Percentiles rank a stretch among this genome's conserved stretches.
These are phyloP conservation scores for Microtus montanus DNA, from an alignment of 2,113 vertebrate genomes.

Conservation along the genomic window DNA sequence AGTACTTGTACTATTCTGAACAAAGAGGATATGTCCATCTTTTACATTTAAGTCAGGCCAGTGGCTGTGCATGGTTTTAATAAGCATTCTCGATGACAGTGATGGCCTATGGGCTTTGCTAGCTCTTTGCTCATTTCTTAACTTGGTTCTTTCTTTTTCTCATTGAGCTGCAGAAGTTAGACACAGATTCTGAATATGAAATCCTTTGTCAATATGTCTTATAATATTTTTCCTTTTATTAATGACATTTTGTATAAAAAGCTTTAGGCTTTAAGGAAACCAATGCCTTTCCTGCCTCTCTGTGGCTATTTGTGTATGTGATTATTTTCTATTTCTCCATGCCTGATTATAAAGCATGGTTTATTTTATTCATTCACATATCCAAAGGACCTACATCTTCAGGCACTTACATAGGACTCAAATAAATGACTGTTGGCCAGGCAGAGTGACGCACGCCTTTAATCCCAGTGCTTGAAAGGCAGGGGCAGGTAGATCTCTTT, in stretches of 20 bases:
- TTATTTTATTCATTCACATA: neutral
- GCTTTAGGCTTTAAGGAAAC: conserved; percentile 39
- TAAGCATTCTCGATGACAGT: neutral
- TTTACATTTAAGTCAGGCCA: neutral
- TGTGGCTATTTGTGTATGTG: neutral
- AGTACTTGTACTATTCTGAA: neutral
- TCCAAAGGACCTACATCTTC: neutral
- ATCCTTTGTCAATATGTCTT: neutral
- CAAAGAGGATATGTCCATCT: neutral
- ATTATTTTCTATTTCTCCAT: neutral
- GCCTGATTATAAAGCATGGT: neutral
- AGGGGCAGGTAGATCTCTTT: neutral
- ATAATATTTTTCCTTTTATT: conserved; percentile 47
- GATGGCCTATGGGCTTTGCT: neutral
- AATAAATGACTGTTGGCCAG: neutral
- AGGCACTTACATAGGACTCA: neutral
- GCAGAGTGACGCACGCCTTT: neutral
- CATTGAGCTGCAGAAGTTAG: neutral
- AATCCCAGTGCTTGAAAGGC: neutral
- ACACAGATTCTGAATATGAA: neutral
- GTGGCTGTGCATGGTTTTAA: rapidly evolving
- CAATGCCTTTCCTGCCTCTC: neutral
- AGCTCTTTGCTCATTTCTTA: neutral
- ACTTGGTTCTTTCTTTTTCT: neutral
- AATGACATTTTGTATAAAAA: conserved; percentile 20